These are phyloP conservation scores for Promerops cafer DNA, from an alignment of 2,113 vertebrate species.

Conservation along the genomic window DNA sequence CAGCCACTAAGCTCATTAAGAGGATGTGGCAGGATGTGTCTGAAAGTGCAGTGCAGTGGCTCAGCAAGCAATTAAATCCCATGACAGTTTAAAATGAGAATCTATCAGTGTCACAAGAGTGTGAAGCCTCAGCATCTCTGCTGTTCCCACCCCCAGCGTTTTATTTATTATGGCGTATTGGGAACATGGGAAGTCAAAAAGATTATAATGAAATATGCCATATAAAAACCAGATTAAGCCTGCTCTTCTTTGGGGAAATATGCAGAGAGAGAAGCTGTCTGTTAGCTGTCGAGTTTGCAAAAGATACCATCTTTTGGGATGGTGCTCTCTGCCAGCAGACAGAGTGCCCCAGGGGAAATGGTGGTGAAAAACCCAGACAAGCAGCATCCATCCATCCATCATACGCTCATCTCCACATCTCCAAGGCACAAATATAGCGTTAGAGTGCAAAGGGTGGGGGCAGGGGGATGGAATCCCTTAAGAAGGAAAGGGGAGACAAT, in stretches of 20 bases:
- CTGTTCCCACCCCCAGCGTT: constrained; percentile 51
- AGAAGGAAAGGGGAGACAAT: constrained; percentile 31
- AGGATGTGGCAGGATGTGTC: constrained; percentile 71
- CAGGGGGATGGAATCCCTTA: constrained; percentile 54
- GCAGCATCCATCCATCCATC: constrained; percentile 79
- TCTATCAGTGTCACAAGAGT: constrained; percentile 71
- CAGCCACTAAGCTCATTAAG: constrained; percentile 78
- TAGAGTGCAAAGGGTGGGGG: constrained; percentile 46
- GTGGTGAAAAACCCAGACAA: constrained; percentile 77
- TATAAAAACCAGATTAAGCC: constrained; percentile 76
- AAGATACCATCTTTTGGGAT: constrained; percentile 80
- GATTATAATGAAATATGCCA: constrained; percentile 78
- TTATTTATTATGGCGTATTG: constrained; percentile 60
- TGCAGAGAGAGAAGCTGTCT: constrained; percentile 76
- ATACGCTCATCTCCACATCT: constrained; percentile 61
- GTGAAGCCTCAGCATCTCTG: constrained; percentile 61
- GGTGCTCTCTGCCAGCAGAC: constrained; percentile 77
- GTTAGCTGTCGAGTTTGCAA: constrained; percentile 81
- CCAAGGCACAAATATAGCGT: constrained; percentile 67
- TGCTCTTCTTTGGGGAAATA: constrained; percentile 80
- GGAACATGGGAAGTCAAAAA: constrained; percentile 69
- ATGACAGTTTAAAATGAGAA: constrained; percentile 80
- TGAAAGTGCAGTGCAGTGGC: constrained; percentile 68
- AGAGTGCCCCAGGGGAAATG: constrained; percentile 75
- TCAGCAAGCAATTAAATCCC: constrained; percentile 79